Conservation (phyloP, 2,113 vertebrate genomes). For the Nymphicus hollandicus region DNA sequence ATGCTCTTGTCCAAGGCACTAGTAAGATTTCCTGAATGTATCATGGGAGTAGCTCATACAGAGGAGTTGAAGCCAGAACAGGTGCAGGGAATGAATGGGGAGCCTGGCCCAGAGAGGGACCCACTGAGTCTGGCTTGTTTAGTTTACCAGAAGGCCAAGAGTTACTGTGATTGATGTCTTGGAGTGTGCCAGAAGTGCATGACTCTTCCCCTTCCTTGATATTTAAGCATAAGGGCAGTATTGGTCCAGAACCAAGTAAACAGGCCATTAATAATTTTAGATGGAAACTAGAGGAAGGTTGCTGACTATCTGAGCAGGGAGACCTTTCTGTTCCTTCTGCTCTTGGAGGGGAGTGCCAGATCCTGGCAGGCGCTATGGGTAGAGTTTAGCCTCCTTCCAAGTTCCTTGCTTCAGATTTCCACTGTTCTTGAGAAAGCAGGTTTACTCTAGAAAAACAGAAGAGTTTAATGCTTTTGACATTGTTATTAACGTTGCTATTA, state of each 20-base stretch:
- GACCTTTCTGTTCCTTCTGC: background rate
- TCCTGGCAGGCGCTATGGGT: background rate
- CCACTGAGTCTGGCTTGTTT: background rate
- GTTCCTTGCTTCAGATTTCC: background rate
- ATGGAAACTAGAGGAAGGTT: constrained; percentile 27
- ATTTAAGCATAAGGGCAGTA: background rate
- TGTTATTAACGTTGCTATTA: background rate
- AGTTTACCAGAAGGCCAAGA: background rate
- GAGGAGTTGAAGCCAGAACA: background rate
- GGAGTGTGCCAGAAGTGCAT: background rate
- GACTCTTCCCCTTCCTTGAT: background rate
- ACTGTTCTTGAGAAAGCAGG: background rate
- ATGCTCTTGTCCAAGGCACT: background rate
- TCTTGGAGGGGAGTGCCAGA: background rate
- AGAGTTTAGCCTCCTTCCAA: background rate
- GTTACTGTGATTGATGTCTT: constrained; percentile 8
- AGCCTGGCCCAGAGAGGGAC: background rate
- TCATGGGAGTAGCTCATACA: background rate
- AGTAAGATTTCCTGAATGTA: background rate
- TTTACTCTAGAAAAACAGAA: background rate
- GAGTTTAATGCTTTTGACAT: background rate
- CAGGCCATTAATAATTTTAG: constrained; percentile 35
- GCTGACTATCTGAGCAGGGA: background rate
- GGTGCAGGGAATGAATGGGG: constrained; percentile 40
- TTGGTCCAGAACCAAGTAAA: constrained; percentile 43